Percentiles rank a stretch among this genome's conserved stretches.
These are phyloP conservation scores for Madoqua kirkii DNA, from an alignment of 2,113 vertebrate species.

Conservation along the genomic window DNA sequence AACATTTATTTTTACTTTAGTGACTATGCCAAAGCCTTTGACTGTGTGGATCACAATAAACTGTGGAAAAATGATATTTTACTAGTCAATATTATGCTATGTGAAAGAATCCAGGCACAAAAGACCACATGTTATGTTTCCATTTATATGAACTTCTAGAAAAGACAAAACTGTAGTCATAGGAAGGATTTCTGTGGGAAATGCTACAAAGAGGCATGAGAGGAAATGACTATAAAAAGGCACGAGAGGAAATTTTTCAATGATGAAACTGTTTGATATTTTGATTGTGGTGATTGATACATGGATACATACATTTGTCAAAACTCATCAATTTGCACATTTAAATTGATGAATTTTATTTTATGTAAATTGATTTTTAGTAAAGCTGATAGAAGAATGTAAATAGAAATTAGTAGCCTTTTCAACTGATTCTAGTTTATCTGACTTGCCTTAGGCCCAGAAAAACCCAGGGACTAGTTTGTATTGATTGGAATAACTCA, in stretches of 20 bases:
- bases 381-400: background rate
- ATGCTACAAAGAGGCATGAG: background rate
- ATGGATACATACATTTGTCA: background rate
- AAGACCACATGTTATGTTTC: background rate
- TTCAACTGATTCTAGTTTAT: background rate
- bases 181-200: background rate
- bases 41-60: no score
- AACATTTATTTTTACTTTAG: no score
- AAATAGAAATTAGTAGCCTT: background rate
- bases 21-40: no score
- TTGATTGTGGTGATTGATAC: background rate
- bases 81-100: background rate
- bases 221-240: background rate
- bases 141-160: background rate
- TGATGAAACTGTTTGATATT: background rate
- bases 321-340: background rate
- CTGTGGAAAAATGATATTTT: background rate
- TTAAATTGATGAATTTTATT: background rate
- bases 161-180: background rate
- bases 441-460: background rate
- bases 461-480: constrained; percentile 17
- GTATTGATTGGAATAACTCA: constrained; percentile 29
- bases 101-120: background rate
- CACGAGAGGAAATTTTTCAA: background rate
- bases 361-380: background rate